Conservation (phyloP, 2,797 vertebrate genomes). For the Sebastes nivosus region DNA sequence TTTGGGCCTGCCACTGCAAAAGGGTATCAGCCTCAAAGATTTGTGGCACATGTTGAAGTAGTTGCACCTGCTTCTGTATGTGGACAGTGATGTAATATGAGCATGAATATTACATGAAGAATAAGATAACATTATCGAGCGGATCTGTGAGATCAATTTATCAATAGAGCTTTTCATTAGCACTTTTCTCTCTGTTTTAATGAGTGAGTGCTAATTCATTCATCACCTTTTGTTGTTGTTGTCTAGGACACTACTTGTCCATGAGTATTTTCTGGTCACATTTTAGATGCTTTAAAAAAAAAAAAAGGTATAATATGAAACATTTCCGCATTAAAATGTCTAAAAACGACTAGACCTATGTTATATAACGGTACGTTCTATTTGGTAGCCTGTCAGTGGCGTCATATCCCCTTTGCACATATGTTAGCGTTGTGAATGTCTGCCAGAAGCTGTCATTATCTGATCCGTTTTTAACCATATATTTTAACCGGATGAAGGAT, state of each 20-base stretch:
- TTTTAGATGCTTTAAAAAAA: neutral
- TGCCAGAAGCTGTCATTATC: too few relatives aligned
- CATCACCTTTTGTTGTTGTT: neutral
- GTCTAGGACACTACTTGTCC: neutral
- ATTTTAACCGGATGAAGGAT: too few relatives aligned
- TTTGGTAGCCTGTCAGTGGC: neutral
- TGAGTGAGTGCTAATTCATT: neutral
- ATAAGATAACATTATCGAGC: neutral
- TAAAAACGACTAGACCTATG: too few relatives aligned
- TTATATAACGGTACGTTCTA: neutral
- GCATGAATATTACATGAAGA: neutral
- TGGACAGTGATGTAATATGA: neutral
- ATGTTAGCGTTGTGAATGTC: too few relatives aligned
- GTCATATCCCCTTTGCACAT: too few relatives aligned
- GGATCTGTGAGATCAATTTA: neutral
- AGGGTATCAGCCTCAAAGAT: neutral
- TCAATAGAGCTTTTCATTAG: neutral
- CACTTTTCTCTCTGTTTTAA: accelerated
- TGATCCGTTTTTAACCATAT: too few relatives aligned
- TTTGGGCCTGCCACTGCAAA: neutral
- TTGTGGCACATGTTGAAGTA: neutral
- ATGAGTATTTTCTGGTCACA: neutral
- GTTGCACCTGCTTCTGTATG: neutral
- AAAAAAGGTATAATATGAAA: too few relatives aligned
- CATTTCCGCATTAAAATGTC: too few relatives aligned